Evolutionary conservation across 2,888 invertebrate species (phyloP).

Genomic region (Geotrupes spiniger): DNA sequence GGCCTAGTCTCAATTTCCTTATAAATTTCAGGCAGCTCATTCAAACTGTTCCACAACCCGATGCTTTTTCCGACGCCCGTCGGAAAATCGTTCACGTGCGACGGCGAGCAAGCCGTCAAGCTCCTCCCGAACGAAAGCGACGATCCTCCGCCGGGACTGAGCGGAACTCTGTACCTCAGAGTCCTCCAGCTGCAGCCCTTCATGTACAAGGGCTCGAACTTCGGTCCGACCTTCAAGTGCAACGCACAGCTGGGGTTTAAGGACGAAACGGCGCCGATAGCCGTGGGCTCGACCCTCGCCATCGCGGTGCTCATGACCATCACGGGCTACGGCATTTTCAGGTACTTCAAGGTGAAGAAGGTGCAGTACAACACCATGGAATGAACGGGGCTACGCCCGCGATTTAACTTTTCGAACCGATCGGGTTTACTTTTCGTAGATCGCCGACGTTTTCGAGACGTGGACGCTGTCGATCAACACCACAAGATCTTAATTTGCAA

Average conservation of each 20-base stretch:
- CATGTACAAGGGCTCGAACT: constrained; percentile 76
- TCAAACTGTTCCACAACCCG: constrained; percentile 50
- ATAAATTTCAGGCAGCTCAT: constrained; percentile 35
- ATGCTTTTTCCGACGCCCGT: constrained; percentile 82
- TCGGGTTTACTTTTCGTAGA: neutral
- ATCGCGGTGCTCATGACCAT: constrained; percentile 78
- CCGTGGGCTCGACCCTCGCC: constrained; percentile 80
- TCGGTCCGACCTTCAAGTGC: constrained; percentile 70
- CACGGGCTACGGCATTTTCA: constrained; percentile 80
- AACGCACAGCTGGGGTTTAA: constrained; percentile 57
- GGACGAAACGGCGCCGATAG: constrained; percentile 81
- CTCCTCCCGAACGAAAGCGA: constrained; percentile 52
- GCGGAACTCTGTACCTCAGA: constrained; percentile 42
- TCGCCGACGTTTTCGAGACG: neutral
- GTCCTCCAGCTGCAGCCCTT: constrained; percentile 77
- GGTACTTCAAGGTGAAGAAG: constrained; percentile 85
- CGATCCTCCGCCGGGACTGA: constrained; percentile 41
- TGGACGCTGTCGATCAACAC: no score
- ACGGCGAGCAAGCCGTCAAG: constrained; percentile 62
- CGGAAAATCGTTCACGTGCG: constrained; percentile 78
- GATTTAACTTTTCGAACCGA: neutral
- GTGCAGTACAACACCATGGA: constrained; percentile 92
- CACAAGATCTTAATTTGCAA: no score
- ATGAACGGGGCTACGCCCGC: constrained; percentile 52
- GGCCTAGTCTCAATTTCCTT: constrained; percentile 5